Evolutionary conservation across 2,113 vertebrate species (phyloP).

Genomic region (Noctilio leporinus): DNA sequence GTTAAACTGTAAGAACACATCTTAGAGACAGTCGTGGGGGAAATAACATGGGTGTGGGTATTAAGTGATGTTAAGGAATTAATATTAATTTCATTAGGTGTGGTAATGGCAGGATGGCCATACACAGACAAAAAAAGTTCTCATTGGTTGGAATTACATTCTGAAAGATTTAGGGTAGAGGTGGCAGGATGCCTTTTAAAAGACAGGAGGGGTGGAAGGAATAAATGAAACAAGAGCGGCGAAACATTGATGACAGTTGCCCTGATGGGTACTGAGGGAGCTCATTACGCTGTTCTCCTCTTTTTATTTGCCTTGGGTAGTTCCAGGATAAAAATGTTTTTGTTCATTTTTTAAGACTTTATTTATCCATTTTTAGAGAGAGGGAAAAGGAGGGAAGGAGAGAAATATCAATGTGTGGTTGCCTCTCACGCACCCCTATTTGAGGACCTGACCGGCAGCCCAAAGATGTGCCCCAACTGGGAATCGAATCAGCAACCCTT

Average conservation of each 20-base stretch:
- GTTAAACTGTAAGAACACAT: not conserved
- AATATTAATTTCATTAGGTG: not conserved
- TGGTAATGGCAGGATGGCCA: not conserved
- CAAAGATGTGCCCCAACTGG: too few relatives aligned
- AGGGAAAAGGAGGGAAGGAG: too few relatives aligned
- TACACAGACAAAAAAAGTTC: not conserved
- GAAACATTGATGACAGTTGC: not conserved
- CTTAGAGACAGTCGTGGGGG: not conserved
- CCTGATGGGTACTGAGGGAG: not conserved
- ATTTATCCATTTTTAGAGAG: too few relatives aligned
- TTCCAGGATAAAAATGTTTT: not conserved
- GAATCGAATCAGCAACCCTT: too few relatives aligned
- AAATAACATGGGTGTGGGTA: not conserved
- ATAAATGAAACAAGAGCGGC: not conserved
- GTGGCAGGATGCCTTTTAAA: not conserved
- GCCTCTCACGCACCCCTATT: too few relatives aligned
- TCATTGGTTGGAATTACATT: not conserved
- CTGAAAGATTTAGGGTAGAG: not conserved
- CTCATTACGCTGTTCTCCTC: not conserved
- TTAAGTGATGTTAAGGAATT: not conserved
- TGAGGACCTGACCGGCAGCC: too few relatives aligned
- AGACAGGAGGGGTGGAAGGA: not conserved
- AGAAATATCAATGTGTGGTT: too few relatives aligned
- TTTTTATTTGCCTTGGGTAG: not conserved
- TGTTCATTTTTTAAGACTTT: too few relatives aligned